Conservation (phyloP, 2,797 vertebrate genomes). For the Pangasius macronema region DNA sequence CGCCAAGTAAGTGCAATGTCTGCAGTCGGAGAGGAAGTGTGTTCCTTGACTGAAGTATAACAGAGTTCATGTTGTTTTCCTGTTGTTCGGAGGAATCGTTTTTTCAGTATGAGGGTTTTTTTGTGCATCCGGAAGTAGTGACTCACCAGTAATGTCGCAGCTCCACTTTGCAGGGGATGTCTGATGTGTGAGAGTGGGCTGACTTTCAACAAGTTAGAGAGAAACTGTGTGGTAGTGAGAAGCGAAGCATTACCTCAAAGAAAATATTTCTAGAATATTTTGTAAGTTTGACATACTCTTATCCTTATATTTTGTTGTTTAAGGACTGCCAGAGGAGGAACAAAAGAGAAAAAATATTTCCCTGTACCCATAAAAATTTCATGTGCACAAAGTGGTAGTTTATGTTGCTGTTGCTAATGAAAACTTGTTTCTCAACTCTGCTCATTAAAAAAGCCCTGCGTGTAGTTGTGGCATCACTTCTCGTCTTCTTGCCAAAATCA, state of each 20-base stretch:
- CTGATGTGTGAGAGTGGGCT: constrained; percentile 45
- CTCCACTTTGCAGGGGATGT: constrained; percentile 57
- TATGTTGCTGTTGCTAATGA: background rate
- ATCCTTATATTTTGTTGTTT: background rate
- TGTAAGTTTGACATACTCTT: constrained; percentile 32
- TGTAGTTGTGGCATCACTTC: constrained; percentile 11
- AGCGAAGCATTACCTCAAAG: constrained; percentile 56
- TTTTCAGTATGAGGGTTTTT: constrained; percentile 61
- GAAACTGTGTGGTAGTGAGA: constrained; percentile 50
- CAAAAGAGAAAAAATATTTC: background rate
- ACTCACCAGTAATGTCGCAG: constrained; percentile 58
- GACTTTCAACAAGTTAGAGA: constrained; percentile 50
- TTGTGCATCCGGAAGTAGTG: constrained; percentile 58
- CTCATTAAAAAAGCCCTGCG: constrained; percentile 17
- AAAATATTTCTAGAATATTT: constrained; percentile 62
- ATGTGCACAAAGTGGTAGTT: background rate
- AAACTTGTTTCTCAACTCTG: constrained; percentile 20
- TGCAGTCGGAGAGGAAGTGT: constrained; percentile 11
- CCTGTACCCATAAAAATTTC: background rate
- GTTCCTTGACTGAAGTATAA: constrained; percentile 22
- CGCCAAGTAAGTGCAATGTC: constrained; percentile 13
- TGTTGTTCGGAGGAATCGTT: constrained; percentile 56
- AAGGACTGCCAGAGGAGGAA: background rate
- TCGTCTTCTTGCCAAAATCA: constrained; percentile 23
- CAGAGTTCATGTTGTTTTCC: constrained; percentile 55